Conservation (phyloP, 2,113 vertebrate species). For the Silurus asotus region DNA sequence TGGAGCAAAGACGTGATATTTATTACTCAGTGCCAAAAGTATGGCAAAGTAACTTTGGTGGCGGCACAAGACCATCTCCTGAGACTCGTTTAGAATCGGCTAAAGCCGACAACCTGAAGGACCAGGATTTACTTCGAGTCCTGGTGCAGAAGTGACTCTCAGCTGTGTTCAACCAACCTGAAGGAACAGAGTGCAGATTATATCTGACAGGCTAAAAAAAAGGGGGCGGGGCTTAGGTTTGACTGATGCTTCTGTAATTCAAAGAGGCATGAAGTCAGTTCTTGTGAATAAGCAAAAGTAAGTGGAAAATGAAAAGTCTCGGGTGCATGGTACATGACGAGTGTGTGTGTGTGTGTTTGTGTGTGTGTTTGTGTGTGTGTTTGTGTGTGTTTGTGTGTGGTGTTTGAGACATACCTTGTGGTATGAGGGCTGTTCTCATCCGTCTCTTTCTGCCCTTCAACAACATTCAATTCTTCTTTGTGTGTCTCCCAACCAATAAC, state of each 20-base stretch:
- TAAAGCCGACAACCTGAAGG: not conserved
- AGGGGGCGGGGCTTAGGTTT: conserved; percentile 6
- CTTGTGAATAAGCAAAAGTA: not conserved
- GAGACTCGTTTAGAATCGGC: not conserved
- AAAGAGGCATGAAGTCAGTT: not conserved
- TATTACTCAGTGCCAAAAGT: conserved; percentile 31
- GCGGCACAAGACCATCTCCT: not conserved
- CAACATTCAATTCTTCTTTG: conserved; percentile 42
- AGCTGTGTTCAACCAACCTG: not conserved
- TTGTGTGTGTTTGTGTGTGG: conserved; percentile 4
- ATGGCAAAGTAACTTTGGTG: not conserved
- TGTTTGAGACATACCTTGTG: not conserved
- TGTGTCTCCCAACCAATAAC: conserved; percentile 11
- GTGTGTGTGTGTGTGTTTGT: not conserved
- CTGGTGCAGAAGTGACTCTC: not conserved
- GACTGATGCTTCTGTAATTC: not conserved
- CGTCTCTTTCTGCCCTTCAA: conserved; percentile 47
- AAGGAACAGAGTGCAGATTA: not conserved
- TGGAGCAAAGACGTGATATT: conserved; percentile 23
- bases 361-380: not conserved
- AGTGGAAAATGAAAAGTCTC: not conserved
- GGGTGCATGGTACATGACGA: not conserved
- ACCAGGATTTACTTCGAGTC: not conserved
- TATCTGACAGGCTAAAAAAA: not conserved
- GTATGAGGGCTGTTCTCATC: conserved; percentile 32